These are phyloP conservation scores for Etheostoma perlongum DNA, from an alignment of 2,797 vertebrate species.

Conservation along the genomic window DNA sequence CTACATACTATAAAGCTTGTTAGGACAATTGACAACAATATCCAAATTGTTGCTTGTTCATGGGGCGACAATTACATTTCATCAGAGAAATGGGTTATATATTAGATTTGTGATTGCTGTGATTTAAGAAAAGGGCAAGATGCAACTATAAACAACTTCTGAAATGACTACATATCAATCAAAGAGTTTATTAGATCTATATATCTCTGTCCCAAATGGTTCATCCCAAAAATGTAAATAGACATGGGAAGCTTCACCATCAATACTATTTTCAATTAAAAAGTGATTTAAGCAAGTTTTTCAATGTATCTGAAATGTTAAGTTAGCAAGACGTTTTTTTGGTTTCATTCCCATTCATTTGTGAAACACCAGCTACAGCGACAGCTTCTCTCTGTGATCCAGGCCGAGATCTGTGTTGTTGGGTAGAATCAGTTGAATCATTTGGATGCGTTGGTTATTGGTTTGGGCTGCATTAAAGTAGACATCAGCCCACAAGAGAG, in stretches of 20 bases:
- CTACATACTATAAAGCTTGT: conserved; percentile 19
- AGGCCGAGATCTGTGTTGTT: conserved; percentile 57
- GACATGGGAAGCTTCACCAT: no score
- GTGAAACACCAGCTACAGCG: conserved; percentile 38
- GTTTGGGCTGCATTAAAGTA: conserved; percentile 74
- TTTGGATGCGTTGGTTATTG: conserved; percentile 77
- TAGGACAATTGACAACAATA: conserved; percentile 43
- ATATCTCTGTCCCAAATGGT: no score
- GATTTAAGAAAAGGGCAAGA: conserved; percentile 1
- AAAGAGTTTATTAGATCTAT: no score
- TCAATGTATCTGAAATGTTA: conserved; percentile 2
- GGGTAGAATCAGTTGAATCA: conserved; percentile 71
- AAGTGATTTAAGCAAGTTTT: neutral
- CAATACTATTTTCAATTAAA: neutral
- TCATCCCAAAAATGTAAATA: no score
- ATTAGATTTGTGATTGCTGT: conserved; percentile 8
- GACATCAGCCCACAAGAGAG: conserved; percentile 69
- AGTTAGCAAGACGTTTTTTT: neutral
- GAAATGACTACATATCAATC: no score
- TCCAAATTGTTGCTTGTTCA: conserved; percentile 28
- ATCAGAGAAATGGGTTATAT: neutral
- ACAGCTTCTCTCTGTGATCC: conserved; percentile 50
- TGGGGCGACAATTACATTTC: neutral
- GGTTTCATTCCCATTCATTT: conserved; percentile 16
- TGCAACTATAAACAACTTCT: no score